Percentiles rank a stretch among this genome's conserved stretches.
Conservation (phyloP, 2,888 invertebrate species). For the Globia sparganii region DNA sequence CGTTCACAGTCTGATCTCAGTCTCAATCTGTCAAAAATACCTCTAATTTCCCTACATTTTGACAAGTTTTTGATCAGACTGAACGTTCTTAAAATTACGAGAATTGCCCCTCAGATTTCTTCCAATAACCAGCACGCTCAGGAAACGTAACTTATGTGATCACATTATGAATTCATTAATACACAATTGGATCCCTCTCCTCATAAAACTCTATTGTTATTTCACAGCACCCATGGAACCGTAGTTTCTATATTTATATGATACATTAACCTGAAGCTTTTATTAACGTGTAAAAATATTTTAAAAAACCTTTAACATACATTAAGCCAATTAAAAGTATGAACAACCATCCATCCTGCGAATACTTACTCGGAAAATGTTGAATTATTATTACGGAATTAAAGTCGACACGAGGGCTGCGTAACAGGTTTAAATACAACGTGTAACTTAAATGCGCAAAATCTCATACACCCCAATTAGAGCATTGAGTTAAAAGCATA, state of each 20-base stretch:
- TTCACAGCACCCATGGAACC: conserved; percentile 2
- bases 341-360: conserved; percentile 24
- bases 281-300: conserved; percentile 23
- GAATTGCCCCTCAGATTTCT: too few relatives aligned
- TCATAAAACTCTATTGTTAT: conserved; percentile 23
- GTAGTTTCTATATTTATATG: background rate
- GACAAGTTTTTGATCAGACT: too few relatives aligned
- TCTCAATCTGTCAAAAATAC: too few relatives aligned
- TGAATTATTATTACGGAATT: conserved; percentile 33
- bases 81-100: too few relatives aligned
- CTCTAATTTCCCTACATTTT: too few relatives aligned
- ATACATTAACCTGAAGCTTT: conserved; percentile 12
- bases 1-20: too few relatives aligned
- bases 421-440: conserved; percentile 35
- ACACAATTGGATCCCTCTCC: conserved; percentile 1
- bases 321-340: conserved; percentile 53
- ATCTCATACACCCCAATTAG: too few relatives aligned
- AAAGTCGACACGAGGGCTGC: conserved; percentile 11
- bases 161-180: conserved; percentile 42
- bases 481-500: too few relatives aligned
- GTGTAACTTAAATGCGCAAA: too few relatives aligned
- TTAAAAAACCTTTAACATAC: conserved; percentile 18
- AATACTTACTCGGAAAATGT: conserved; percentile 15
- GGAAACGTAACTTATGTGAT: conserved; percentile 15
- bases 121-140: conserved; percentile 25